Conservation (phyloP, 2,797 vertebrate species). For the Triplophysa bombifrons region DNA sequence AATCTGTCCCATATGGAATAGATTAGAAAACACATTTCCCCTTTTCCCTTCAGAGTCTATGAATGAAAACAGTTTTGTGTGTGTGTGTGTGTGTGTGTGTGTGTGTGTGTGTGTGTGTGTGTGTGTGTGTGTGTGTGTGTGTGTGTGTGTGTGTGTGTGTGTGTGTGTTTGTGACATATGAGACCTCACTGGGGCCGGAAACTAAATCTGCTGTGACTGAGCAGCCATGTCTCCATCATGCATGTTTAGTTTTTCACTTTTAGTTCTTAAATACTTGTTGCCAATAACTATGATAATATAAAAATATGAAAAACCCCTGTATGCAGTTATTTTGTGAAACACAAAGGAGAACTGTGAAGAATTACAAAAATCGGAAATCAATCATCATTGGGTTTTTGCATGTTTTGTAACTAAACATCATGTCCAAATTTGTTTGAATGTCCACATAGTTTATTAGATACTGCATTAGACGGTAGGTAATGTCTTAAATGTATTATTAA, state of each 20-base stretch:
- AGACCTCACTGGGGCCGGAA: not conserved
- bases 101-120: too few species aligned
- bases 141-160: too few species aligned
- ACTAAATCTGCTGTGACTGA: not conserved
- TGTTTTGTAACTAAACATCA: not conserved
- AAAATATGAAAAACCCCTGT: too few species aligned
- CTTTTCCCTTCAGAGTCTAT: not conserved
- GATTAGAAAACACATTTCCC: slow-evolving; percentile 11
- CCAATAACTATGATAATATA: too few species aligned
- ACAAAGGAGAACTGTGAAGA: not conserved
- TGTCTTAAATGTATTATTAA: too few species aligned
- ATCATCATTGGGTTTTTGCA: not conserved
- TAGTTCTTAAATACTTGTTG: not conserved
- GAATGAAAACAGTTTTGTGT: slow-evolving; percentile 16
- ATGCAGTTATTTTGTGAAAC: not conserved
- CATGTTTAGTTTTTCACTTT: not conserved
- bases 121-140: slow-evolving; percentile 11
- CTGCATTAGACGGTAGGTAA: too few species aligned
- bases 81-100: slow-evolving; percentile 26
- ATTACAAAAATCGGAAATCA: not conserved
- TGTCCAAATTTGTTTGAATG: not conserved
- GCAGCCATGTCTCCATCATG: not conserved
- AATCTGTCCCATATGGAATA: slow-evolving; percentile 30
- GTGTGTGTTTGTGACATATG: slow-evolving; percentile 35
- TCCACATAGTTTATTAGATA: not conserved